Base-by-base conservation (phyloP, 2,888 invertebrate species). In the Carpatolechia fugitivella region DNA sequence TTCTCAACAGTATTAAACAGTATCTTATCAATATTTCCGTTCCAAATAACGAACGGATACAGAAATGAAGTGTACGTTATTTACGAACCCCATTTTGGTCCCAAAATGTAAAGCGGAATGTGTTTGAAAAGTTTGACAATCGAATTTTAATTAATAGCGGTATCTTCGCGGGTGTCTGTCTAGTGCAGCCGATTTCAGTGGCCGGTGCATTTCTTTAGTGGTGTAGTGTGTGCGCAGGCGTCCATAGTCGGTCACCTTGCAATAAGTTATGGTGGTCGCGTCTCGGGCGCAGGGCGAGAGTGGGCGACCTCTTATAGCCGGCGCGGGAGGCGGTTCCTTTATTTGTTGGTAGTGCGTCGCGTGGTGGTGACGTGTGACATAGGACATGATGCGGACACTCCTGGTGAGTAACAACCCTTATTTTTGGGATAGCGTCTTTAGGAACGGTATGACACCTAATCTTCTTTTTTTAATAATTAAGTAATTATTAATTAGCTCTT, bases 291-390 rank as follows among this genome's bases (percentile, higher is more conserved):
- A 80, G 82, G 85, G 84, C 85, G 83, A 85, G 89, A 89, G 89
- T 83, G 88, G 88, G 88, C 88, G 85, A 82, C 85, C 86, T 87
- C 89, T 80, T 86, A 90, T 82, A 90, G 85, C 81, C 70, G 66
- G 87, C 78, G 87, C 85, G 77, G 82, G 84, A 80, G 82, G 74
- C 68, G 74, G 74, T 80, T 83, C 85, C 85, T 89, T 89, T 90
- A 90, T 90, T 90, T 90, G 89, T 84, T 82, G 72, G 77, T 87
- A 70, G 87, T 83, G 71, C 81, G 80, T 74, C 72, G 76, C 78
- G 84, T 83, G 82, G 71, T 74, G 75, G 88, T 86, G 89, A 82
- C 88, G 89, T 87, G 77, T 44, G 65, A 65, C 76, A 62, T 66
- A 74, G 81, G 78, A 80, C 85, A 85, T 76, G 85, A 90, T 89